Conservation (phyloP, 2,797 vertebrate species). For the Arrhamphus sclerolepis region DNA sequence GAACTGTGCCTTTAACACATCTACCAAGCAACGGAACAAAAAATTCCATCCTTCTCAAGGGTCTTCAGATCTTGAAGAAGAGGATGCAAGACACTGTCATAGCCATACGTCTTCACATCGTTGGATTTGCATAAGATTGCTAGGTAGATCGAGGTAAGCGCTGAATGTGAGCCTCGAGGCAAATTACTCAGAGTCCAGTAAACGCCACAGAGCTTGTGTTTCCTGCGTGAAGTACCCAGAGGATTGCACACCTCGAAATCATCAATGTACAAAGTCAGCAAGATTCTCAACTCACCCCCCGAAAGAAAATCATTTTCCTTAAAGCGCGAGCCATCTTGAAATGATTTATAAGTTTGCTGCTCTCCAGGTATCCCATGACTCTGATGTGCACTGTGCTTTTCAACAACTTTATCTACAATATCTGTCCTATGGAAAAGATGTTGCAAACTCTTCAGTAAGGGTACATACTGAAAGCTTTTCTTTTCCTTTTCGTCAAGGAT, state of each 20-base stretch:
- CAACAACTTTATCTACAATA: constrained; percentile 36
- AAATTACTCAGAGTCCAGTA: no score
- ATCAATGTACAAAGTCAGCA: background rate
- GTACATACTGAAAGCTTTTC: constrained; percentile 41
- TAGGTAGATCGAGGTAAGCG: no score
- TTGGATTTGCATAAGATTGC: no score
- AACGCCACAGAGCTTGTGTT: constrained; percentile 11
- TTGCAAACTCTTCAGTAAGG: constrained; percentile 37
- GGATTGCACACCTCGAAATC: constrained; percentile 15
- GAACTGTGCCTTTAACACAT: no score
- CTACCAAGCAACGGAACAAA: no score
- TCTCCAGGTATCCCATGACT: background rate
- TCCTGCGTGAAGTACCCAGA: constrained; percentile 19
- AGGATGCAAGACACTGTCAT: no score
- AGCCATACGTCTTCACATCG: no score
- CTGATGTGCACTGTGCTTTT: constrained; percentile 21
- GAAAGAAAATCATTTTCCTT: constrained; percentile 7
- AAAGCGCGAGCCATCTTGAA: constrained; percentile 24
- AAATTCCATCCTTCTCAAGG: no score
- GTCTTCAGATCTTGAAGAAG: no score
- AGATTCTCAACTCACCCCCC: constrained; percentile 13
- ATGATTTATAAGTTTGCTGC: background rate
- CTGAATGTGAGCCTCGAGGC: no score
- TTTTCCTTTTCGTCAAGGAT: constrained; percentile 36
- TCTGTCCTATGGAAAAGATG: constrained; percentile 28